Evolutionary conservation across 2,113 vertebrate genomes (phyloP).

Genomic region (Otis tarda): DNA sequence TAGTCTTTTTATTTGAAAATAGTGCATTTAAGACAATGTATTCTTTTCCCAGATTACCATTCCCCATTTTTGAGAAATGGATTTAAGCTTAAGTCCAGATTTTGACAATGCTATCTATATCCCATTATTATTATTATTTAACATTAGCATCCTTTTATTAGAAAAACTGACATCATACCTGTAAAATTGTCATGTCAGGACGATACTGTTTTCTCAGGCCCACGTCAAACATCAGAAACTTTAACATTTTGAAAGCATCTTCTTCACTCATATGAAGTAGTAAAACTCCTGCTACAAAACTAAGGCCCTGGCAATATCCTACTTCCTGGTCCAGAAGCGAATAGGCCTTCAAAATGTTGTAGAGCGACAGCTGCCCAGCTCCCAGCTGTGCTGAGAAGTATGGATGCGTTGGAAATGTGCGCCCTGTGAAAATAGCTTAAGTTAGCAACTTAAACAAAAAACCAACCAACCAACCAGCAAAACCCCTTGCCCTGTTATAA

Average conservation of each 20-base stretch:
- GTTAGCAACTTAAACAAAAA: background rate
- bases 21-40: background rate
- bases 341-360: constrained; percentile 85
- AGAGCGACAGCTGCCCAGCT: constrained; percentile 83
- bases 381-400: constrained; percentile 84
- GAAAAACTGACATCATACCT: constrained; percentile 68
- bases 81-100: background rate
- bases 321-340: constrained; percentile 84
- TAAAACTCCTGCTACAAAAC: constrained; percentile 83
- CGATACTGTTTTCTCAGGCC: constrained; percentile 83
- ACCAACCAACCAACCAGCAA: background rate
- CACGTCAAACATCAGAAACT: constrained; percentile 84
- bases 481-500: background rate
- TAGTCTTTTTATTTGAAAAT: background rate
- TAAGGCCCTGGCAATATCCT: constrained; percentile 85
- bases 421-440: constrained; percentile 69
- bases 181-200: constrained; percentile 84
- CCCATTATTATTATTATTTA: background rate
- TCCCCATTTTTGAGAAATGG: background rate
- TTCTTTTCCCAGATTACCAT: background rate
- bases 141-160: background rate
- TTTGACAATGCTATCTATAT: background rate
- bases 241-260: constrained; percentile 82
- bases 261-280: constrained; percentile 85
- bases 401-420: constrained; percentile 83